phyloP scores from a whole-genome alignment of 2,797 vertebrate species.

The Eptatretus atami region DNA sequence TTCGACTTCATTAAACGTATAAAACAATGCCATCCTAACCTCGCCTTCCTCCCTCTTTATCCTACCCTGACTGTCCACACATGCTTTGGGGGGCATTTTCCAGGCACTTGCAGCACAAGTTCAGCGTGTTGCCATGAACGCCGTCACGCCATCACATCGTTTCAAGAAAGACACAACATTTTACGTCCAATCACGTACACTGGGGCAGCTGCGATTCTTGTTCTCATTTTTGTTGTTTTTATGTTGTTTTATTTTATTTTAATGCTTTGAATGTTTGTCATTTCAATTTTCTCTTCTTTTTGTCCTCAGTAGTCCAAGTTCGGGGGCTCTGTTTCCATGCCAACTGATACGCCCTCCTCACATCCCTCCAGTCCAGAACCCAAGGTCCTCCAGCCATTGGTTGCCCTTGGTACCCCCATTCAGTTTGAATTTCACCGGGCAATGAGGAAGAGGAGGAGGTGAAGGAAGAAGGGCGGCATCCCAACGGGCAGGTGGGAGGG shows the following conservation, averaged over 20 bases:
- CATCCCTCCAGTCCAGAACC: too few species aligned
- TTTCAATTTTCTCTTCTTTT: too few species aligned
- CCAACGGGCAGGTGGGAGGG: neutral
- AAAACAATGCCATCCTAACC: neutral
- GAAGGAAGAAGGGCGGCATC: too few species aligned
- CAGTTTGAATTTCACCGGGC: slow-evolving; percentile 94
- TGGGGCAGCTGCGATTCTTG: too few species aligned
- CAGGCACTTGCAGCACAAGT: slow-evolving; percentile 84
- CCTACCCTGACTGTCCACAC: neutral
- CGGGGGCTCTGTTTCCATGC: too few species aligned
- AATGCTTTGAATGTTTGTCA: too few species aligned
- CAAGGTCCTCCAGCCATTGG: slow-evolving; percentile 27
- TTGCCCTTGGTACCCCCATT: slow-evolving; percentile 74
- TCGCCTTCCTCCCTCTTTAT: neutral
- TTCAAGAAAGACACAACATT: slow-evolving; percentile 82
- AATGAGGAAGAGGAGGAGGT: slow-evolving; percentile 35
- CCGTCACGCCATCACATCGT: slow-evolving; percentile 78
- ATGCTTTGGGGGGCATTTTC: slow-evolving; percentile 8
- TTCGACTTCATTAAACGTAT: neutral
- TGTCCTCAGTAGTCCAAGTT: too few species aligned
- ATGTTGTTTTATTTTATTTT: too few species aligned
- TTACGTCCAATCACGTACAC: slow-evolving; percentile 34
- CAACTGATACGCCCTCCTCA: too few species aligned
- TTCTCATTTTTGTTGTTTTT: too few species aligned
- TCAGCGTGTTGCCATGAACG: slow-evolving; percentile 71